These are phyloP conservation scores for Periophthalmus modestus DNA, from an alignment of 2,113 vertebrate species.

Conservation along the genomic window DNA sequence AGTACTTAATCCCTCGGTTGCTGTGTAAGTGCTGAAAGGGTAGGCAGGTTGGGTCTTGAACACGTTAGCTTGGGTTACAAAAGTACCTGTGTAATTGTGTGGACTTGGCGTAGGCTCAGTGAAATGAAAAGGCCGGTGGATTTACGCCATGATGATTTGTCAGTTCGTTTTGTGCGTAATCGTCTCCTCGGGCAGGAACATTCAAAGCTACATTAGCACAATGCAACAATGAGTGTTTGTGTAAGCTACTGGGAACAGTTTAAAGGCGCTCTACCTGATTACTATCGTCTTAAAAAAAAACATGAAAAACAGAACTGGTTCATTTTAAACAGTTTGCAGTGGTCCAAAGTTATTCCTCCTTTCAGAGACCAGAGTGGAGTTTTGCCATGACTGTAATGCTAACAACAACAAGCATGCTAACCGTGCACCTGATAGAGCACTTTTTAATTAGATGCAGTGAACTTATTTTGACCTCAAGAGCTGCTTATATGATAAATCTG, in stretches of 20 bases:
- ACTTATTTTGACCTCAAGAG: no score
- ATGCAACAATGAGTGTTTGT: conserved; percentile 2
- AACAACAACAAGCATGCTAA: no score
- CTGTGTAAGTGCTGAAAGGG: conserved; percentile 27
- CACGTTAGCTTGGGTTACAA: conserved; percentile 26
- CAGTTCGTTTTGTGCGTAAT: conserved; percentile 12
- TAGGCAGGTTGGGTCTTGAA: conserved; percentile 49
- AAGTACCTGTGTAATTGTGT: conserved; percentile 44
- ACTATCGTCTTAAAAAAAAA: no score
- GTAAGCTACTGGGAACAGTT: not conserved
- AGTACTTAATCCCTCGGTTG: conserved; percentile 49
- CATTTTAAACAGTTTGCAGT: no score
- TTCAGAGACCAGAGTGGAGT: no score
- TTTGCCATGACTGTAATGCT: no score
- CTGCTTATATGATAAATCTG: no score
- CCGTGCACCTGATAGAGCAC: no score
- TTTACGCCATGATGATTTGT: conserved; percentile 53
- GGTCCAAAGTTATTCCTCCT: no score
- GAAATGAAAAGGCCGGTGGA: conserved; percentile 32
- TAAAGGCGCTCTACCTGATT: not conserved
- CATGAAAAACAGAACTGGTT: no score
- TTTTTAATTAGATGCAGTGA: no score
- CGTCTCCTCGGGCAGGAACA: conserved; percentile 14
- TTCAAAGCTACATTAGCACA: not conserved
- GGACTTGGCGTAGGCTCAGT: conserved; percentile 32